Percentiles rank a stretch among this genome's conserved stretches.
phyloP scores from a whole-genome alignment of 2,113 vertebrate species.

The Pseudorectes ferrugineus region DNA sequence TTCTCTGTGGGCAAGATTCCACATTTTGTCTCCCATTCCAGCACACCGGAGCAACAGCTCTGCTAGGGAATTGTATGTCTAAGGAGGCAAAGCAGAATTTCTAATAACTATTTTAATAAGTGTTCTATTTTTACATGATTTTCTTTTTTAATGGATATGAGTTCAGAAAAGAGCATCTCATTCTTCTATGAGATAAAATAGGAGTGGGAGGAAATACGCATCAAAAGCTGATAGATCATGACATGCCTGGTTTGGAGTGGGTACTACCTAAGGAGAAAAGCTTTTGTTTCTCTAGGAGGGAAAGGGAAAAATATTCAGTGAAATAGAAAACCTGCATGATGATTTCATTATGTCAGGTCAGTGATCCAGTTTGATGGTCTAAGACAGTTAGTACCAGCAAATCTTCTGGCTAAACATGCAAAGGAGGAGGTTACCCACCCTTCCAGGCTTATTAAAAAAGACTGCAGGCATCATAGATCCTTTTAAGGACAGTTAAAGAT shows the following conservation, averaged over 20 bases:
- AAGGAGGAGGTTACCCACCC: neutral
- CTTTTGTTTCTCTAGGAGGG: neutral
- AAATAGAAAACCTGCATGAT: constrained; percentile 25
- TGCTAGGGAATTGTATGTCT: neutral
- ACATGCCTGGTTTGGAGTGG: neutral
- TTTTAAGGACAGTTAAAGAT: constrained; percentile 2
- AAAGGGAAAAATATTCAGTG: neutral
- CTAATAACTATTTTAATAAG: neutral
- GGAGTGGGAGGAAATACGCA: neutral
- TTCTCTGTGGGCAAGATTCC: neutral
- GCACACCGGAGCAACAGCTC: neutral
- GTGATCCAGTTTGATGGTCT: neutral
- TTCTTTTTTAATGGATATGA: neutral
- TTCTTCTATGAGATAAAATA: neutral
- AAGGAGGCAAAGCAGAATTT: neutral
- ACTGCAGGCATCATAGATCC: neutral
- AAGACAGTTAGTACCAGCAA: neutral
- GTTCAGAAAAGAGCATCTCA: neutral
- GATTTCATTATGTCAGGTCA: constrained; percentile 23
- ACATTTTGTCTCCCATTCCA: neutral
- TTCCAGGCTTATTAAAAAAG: neutral
- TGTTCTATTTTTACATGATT: neutral
- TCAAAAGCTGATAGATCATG: neutral
- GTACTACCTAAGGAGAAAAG: neutral
- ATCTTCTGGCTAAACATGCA: neutral